Evolutionary conservation across 1,140 invertebrate genomes (phyloP), one percentile per base, ranked within the genome.

Genomic region (Zaprionus tsacasi): DNA sequence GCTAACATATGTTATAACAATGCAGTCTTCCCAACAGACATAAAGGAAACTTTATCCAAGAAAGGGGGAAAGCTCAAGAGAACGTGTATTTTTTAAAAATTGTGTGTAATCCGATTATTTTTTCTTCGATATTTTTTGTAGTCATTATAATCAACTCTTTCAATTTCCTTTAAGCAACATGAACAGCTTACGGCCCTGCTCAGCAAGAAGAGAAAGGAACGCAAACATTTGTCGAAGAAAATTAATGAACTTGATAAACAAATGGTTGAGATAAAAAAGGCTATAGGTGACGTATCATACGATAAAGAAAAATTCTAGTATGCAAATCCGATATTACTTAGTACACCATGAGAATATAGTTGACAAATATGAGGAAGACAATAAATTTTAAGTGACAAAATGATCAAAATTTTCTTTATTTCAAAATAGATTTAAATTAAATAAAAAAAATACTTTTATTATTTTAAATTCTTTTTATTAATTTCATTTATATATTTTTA

Each of bases 1-100:
- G 25, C 25, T 27, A 27, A 27, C 3, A 4, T 30, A 6, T 30
- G 27, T 15, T 7, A 35, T 35, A 0, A 8, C 10, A 10, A 0
- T 35, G 21, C 21, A 1, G 2, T 7, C 11, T 21, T 25, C 1
- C n/a, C 4, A 15, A 3, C 40, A 55, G 63, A 56, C 13, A 30
- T 33, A 30, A 30, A 15, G 6, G 50, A 25, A 43, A 55, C 1
- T 11, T 13, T 30, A 12, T 65, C n/a, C 8, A 30, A 17, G n/a
- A 65, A 21, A 27, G 63, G 27, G 63, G 66, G 21, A 52, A 55
- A 17, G 63, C 64, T 0, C n/a, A 6, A 12, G 63, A 59, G 11
- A 67, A 72, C 10, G 10, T 40, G 5, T 43, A 59, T 13, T 72
- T 68, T 36, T 48, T 40, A 0, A 60, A 60, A 68, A 60, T 27